Percentiles rank a stretch among this genome's conserved stretches.
Conservation (phyloP, 2,888 invertebrate genomes). For the Andricus quercusramuli region DNA sequence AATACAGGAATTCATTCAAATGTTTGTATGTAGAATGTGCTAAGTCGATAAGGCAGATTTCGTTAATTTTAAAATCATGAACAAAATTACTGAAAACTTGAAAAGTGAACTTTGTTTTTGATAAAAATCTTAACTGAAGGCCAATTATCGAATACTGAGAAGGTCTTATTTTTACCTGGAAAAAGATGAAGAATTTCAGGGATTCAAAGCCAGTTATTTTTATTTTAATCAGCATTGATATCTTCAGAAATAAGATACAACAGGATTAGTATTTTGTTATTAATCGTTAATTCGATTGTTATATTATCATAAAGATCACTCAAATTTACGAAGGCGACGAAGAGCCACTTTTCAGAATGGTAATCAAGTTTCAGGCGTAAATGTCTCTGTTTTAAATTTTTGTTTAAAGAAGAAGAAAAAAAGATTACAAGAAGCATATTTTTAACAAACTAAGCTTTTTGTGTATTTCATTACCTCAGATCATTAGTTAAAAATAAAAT, state of each 20-base stretch:
- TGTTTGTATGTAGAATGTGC: conserved; percentile 19
- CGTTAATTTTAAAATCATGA: not conserved
- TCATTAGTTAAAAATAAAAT: no score
- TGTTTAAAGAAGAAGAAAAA: no score
- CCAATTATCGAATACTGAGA: not conserved
- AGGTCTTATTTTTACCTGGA: no score
- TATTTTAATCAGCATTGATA: not conserved
- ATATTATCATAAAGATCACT: not conserved
- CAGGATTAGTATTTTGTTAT: not conserved
- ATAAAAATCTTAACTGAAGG: not conserved
- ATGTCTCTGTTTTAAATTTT: no score
- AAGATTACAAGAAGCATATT: no score
- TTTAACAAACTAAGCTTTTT: no score
- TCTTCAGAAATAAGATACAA: not conserved
- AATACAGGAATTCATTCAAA: conserved; percentile 48
- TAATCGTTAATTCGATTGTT: not conserved
- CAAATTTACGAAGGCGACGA: not conserved
- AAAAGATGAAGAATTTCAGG: not conserved
- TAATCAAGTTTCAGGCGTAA: no score
- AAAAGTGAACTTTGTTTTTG: not conserved
- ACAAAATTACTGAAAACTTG: not conserved
- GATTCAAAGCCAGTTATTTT: not conserved
- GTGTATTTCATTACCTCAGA: no score
- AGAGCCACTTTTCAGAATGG: no score
- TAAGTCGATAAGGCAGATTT: not conserved